Base-by-base conservation (phyloP, 1,140 invertebrate species). In the Drosophila repleta region DNA sequence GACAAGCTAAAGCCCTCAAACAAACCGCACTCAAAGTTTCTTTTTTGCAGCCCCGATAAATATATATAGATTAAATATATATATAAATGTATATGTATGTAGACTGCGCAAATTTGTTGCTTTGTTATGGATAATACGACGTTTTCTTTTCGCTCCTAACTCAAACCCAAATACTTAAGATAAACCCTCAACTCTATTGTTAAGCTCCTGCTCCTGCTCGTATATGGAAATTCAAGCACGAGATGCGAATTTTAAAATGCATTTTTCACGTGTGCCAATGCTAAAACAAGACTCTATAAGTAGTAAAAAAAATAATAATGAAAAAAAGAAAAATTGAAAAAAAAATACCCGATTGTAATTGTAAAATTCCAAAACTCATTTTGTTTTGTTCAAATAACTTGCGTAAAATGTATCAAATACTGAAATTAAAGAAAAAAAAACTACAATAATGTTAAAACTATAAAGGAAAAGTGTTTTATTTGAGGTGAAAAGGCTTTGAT, bases 381-480 rank as follows among this genome's bases (percentile, higher is more conserved):
- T 49, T 61, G 57, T 69, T 70, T 74, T 77, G 35, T 60, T 57
- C 58, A 51, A 43, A 48, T 74, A 74, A 57, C 68, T 67, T 78
- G 77, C 74, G 81, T 85, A 78, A 49, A 74, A 82, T 85, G 82
- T 85, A 87, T 88, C 81, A 82, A 88, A 85, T 87, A 88, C 78
- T 65, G 64, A 82, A 80, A 76, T 69, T 75, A 82, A 83, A 29
- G 29, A 35, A 35, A 35, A 24, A 2, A 24, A 11, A 75, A 66
- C 39, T 62, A 75, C 63, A 68, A 61, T 82, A 82, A 79, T 84
- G 82, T 79, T 81, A 79, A 67, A 61, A 32, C 18, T 62, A 37
- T 24, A 65, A 37, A 35, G 24, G 49, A 41, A 20, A 26, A 15
- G n/a, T 49, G 35, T 37, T 37, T 56, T 53, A 21, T 53, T 37